Evolutionary conservation across 1,140 invertebrate species (phyloP), one percentile per base, ranked within the genome.

Genomic region (Chrysomallon squamiferum): DNA sequence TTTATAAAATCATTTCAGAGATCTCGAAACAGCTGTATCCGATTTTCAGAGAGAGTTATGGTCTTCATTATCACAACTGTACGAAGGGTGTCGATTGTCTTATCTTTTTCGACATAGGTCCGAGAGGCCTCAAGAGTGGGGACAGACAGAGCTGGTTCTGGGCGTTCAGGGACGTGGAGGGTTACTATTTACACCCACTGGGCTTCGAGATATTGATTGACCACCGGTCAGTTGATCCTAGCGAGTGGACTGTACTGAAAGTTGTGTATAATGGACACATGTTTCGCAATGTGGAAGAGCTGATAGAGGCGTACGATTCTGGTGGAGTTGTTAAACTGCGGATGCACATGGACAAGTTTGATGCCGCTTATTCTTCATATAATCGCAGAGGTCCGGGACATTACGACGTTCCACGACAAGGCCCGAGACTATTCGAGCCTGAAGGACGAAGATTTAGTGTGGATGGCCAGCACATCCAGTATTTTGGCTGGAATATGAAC

Each of bases 401-500:
- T 20, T 73, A 71, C 65, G 66, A 70, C 18, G 57, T 62, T 5
- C 71, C 72, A 11, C 52, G 67, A 15, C 69, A 68, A 47, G 80
- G 80, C 3, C 82, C 82, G 1, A 67, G 72, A 9, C 65, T 76
- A 9, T 63, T 72, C 18, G 76, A 81, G 32, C 82, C 80, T 9
- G 76, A 77, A 9, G 82, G 80, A 0, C 66, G 66, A 20, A 54
- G 82, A n/a, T 82, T 71, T 63, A 71, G 33, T 29, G 66, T 84
- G 3, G 65, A 74, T 4, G 78, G 76, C 1, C 66, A 78, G 18
- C 74, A 77, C 50, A 63, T 84, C 0, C 30, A 73, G 11, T 84
- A 81, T 56, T 76, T 81, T 64, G 72, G 77, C 30, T 84, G 82
- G 82, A 72, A 72, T 58, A 78, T 84, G 56, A 74, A 82, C 50